phyloP scores from a whole-genome alignment of 1,140 invertebrate genomes.

The Drosophila pallidifrons region DNA sequence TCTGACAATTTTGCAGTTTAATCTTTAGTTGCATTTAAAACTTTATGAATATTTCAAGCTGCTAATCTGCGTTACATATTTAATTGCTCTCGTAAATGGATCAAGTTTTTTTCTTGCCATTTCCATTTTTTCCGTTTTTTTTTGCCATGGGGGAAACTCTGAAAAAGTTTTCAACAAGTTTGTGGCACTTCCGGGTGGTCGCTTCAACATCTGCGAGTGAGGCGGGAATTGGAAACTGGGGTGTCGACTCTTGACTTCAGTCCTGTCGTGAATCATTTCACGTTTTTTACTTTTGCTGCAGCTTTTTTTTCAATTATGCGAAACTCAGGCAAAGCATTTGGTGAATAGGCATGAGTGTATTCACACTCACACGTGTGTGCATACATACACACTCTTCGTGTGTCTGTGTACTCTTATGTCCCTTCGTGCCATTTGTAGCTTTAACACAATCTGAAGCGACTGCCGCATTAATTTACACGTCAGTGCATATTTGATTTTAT shows the following conservation, averaged over 20 bases:
- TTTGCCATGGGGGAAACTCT: not conserved
- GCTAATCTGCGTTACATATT: constrained; percentile 46
- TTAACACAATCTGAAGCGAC: constrained; percentile 52
- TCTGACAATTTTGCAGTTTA: constrained; percentile 7
- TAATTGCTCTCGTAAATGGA: constrained; percentile 38
- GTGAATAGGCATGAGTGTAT: constrained; percentile 12
- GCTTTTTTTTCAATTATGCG: constrained; percentile 36
- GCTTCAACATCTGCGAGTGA: not conserved
- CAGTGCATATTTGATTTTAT: constrained; percentile 77
- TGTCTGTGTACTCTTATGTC: constrained; percentile 16
- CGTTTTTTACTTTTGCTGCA: constrained; percentile 6
- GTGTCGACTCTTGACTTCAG: constrained; percentile 22
- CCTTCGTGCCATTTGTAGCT: constrained; percentile 32
- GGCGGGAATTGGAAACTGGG: constrained; percentile 3
- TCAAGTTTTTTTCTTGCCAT: constrained; percentile 21
- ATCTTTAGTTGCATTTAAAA: constrained; percentile 9
- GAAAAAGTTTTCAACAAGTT: constrained; percentile 48
- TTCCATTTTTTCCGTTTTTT: not conserved
- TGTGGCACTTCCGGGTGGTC: constrained; percentile 30
- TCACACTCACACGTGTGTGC: constrained; percentile 4
- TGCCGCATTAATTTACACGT: constrained; percentile 73
- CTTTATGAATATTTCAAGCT: constrained; percentile 43
- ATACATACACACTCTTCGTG: constrained; percentile 1
- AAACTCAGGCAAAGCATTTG: constrained; percentile 14
- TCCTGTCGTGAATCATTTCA: constrained; percentile 7